Percentiles rank a stretch among this genome's conserved stretches.
These are phyloP conservation scores for Gadus chalcogrammus DNA, from an alignment of 2,113 vertebrate genomes.

Conservation along the genomic window DNA sequence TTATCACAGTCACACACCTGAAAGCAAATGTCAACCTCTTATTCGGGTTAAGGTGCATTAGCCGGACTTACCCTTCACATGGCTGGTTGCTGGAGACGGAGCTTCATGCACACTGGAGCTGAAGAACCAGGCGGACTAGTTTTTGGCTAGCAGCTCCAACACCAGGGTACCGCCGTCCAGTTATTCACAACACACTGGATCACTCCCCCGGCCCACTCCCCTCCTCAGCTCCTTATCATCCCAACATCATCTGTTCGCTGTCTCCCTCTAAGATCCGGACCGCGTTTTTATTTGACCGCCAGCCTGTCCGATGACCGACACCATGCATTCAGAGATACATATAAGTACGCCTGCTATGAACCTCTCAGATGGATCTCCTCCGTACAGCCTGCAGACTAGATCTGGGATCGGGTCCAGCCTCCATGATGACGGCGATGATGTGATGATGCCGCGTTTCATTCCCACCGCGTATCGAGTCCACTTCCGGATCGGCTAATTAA, in stretches of 20 bases:
- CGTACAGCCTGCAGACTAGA: background rate
- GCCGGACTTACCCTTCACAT: constrained; percentile 41
- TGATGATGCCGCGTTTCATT: background rate
- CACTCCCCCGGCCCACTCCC: constrained; percentile 15
- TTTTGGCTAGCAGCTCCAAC: constrained; percentile 23
- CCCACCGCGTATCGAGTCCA: constrained; percentile 31
- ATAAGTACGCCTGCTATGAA: background rate
- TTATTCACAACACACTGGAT: constrained; percentile 30
- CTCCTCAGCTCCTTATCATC: background rate
- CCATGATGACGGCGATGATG: background rate
- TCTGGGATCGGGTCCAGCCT: background rate
- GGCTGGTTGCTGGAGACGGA: background rate
- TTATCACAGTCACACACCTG: no score
- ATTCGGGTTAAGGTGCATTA: no score
- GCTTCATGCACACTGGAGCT: constrained; percentile 6
- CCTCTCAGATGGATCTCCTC: background rate
- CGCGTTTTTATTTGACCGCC: background rate
- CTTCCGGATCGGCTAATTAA: constrained; percentile 65
- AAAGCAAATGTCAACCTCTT: no score
- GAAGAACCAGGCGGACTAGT: constrained; percentile 14
- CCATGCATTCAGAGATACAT: background rate
- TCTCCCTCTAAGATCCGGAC: constrained; percentile 2
- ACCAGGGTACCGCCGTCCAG: constrained; percentile 9
- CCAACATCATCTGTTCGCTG: constrained; percentile 10
- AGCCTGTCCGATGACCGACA: background rate